These are phyloP conservation scores for Heterotis niloticus DNA, from an alignment of 2,113 vertebrate species.

Conservation along the genomic window DNA sequence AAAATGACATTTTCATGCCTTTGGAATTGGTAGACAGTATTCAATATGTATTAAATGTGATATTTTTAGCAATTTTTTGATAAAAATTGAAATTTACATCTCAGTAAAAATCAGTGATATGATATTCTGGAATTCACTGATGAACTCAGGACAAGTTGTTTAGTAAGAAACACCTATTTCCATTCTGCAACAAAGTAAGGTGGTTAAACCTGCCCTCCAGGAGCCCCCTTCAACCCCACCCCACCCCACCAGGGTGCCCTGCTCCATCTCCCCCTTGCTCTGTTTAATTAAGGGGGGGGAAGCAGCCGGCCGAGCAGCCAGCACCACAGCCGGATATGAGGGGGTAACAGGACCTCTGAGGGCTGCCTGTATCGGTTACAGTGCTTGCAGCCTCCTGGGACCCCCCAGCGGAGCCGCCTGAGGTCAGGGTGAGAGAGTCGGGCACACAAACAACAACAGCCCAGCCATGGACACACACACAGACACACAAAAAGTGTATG, in stretches of 20 bases:
- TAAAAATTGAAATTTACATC: too few species aligned
- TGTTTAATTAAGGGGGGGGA: constrained; percentile 59
- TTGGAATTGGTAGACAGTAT: too few species aligned
- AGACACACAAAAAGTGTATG: not conserved
- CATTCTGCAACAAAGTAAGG: too few species aligned
- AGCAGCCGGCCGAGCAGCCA: constrained; percentile 45
- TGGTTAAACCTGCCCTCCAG: constrained; percentile 19
- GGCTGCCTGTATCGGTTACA: constrained; percentile 65
- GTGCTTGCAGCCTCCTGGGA: constrained; percentile 62
- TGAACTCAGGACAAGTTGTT: too few species aligned
- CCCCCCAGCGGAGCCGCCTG: constrained; percentile 54
- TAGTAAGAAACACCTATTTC: too few species aligned
- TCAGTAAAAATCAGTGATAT: too few species aligned
- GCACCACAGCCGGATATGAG: constrained; percentile 62
- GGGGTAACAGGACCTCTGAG: constrained; percentile 50
- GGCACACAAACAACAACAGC: constrained; percentile 51
- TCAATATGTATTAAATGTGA: too few species aligned
- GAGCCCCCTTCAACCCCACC: constrained; percentile 29
- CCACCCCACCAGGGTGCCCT: too few species aligned
- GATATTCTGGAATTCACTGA: too few species aligned
- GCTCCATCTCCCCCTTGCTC: constrained; percentile 42
- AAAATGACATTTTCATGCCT: too few species aligned
- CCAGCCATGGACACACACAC: constrained; percentile 10
- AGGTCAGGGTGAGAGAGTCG: constrained; percentile 54
- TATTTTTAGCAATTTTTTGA: too few species aligned